Evolutionary conservation across 2,888 invertebrate genomes (phyloP).

Genomic region (Drosophila mulleri): DNA sequence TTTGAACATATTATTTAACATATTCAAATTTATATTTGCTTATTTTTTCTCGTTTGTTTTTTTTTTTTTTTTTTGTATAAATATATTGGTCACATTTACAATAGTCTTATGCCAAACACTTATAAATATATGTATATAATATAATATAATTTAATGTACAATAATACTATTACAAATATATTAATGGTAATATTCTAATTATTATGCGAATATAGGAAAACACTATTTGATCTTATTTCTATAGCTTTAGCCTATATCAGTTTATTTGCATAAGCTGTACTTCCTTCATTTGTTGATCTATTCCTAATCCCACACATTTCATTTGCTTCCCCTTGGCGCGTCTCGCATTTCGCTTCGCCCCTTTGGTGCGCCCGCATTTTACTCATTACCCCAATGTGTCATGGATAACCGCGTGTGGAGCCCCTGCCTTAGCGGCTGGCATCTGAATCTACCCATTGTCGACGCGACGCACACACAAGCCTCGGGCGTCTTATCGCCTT

Average conservation of each 20-base stretch:
- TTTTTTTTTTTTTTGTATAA: too few species aligned
- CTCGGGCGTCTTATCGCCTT: constrained; percentile 81
- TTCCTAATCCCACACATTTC: neutral
- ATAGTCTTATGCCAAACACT: too few species aligned
- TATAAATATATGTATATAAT: too few species aligned
- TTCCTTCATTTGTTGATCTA: neutral
- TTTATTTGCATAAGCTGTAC: constrained; percentile 2
- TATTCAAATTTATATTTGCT: too few species aligned
- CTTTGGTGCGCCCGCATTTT: neutral
- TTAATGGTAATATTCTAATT: too few species aligned
- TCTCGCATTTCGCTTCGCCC: neutral
- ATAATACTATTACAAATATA: too few species aligned
- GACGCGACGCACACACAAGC: constrained; percentile 21
- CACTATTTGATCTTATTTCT: too few species aligned
- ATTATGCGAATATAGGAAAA: too few species aligned
- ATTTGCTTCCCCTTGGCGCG: neutral
- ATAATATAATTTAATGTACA: too few species aligned
- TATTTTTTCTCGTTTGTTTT: too few species aligned
- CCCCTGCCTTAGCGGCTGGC: constrained; percentile 9
- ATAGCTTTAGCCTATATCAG: neutral
- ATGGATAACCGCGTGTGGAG: constrained; percentile 32
- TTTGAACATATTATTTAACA: too few species aligned
- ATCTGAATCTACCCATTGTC: constrained; percentile 17
- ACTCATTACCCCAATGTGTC: constrained; percentile 43
- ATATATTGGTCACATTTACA: too few species aligned